Conservation (phyloP, 2,888 invertebrate species). For the Myopa tessellatipennis region DNA sequence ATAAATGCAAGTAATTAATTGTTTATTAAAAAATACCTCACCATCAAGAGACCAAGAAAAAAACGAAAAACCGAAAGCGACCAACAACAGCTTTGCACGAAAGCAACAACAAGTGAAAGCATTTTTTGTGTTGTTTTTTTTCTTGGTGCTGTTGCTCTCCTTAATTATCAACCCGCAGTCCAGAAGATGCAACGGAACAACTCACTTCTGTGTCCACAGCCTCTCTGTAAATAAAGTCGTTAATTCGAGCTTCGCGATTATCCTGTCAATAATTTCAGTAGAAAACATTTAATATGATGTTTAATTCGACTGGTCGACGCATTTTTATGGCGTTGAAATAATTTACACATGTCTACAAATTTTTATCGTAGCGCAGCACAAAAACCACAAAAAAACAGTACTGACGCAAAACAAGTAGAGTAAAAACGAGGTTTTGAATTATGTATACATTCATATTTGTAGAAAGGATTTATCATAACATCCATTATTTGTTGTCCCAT, state of each 20-base stretch:
- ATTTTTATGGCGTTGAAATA: neutral
- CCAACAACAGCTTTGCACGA: neutral
- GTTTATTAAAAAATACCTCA: slow-evolving; percentile 22
- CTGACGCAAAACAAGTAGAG: neutral
- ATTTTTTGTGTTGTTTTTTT: neutral
- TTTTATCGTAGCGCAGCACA: neutral
- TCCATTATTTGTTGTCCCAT: too few relatives aligned
- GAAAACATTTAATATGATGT: slow-evolving; percentile 25
- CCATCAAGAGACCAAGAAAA: neutral
- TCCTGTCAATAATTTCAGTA: slow-evolving; percentile 36
- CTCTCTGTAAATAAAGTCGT: slow-evolving; percentile 36
- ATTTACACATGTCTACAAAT: slow-evolving; percentile 22
- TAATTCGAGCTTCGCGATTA: slow-evolving; percentile 31
- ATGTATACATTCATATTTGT: neutral
- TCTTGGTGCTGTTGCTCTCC: neutral
- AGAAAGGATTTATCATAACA: neutral
- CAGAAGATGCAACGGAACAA: slow-evolving; percentile 16
- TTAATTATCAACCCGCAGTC: slow-evolving; percentile 20
- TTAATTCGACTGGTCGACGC: neutral
- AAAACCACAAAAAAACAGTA: neutral
- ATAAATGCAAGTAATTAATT: slow-evolving; percentile 35
- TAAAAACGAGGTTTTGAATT: neutral
- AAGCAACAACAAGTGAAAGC: slow-evolving; percentile 32
- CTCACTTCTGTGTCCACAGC: neutral
- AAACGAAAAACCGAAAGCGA: neutral